Percentiles rank a stretch among this genome's conserved stretches.
phyloP scores from a whole-genome alignment of 2,113 vertebrate genomes.

The Chrysochloris asiatica region DNA sequence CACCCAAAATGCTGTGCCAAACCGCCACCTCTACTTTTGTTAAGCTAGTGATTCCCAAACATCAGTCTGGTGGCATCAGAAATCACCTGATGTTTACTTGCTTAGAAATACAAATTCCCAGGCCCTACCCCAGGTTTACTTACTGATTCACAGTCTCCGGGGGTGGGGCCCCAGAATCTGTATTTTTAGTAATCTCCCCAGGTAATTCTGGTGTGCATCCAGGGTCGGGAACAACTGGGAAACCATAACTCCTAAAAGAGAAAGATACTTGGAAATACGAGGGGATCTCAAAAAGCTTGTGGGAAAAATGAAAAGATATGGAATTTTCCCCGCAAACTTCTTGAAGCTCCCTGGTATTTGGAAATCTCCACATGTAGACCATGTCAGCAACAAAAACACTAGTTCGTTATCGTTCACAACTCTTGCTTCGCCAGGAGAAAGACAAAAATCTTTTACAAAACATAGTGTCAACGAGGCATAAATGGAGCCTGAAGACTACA shows the following conservation, averaged over 20 bases:
- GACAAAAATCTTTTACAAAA: background rate
- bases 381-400: background rate
- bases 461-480: background rate
- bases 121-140: slow-evolving; percentile 67
- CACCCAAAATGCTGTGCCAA: background rate
- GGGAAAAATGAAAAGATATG: no score
- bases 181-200: slow-evolving; percentile 76
- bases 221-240: slow-evolving; percentile 53
- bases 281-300: no score
- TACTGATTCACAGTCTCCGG: slow-evolving; percentile 71
- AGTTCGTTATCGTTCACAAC: slow-evolving; percentile 6
- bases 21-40: background rate
- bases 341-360: background rate
- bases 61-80: slow-evolving; percentile 55
- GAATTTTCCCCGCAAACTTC: no score
- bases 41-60: slow-evolving; percentile 29
- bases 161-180: slow-evolving; percentile 73
- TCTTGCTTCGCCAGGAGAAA: background rate
- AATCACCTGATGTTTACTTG: slow-evolving; percentile 61
- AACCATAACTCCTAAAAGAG: slow-evolving; percentile 68
- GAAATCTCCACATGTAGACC: background rate
- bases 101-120: slow-evolving; percentile 71
- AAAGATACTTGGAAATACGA: slow-evolving; percentile 47
- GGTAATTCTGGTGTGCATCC: slow-evolving; percentile 73
- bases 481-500: background rate